Percentiles rank a stretch among this genome's conserved stretches.
These are phyloP conservation scores for Leptobrachium ailaonicum DNA, from an alignment of 2,113 vertebrate species.

Conservation along the genomic window DNA sequence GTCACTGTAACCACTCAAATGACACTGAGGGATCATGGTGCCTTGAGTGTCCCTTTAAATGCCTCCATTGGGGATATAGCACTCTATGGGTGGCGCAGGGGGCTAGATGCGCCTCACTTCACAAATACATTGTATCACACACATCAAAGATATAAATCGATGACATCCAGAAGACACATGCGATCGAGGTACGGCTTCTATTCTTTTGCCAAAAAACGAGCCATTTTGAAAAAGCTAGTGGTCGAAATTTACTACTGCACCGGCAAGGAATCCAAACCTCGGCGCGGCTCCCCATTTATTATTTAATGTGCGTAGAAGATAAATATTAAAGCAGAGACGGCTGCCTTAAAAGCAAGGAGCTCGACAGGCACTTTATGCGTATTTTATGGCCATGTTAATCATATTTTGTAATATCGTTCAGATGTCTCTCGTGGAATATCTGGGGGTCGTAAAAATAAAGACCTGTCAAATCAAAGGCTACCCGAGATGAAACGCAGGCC, in stretches of 20 bases:
- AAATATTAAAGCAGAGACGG: neutral
- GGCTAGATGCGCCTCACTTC: too few species aligned
- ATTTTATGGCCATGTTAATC: slow-evolving; percentile 31
- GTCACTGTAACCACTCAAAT: too few species aligned
- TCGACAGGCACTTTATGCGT: slow-evolving; percentile 12
- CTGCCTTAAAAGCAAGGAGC: neutral
- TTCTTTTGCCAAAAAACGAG: neutral
- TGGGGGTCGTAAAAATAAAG: slow-evolving; percentile 35
- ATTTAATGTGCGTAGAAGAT: neutral
- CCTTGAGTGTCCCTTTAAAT: too few species aligned
- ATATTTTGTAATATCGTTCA: slow-evolving; percentile 13
- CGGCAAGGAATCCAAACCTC: neutral
- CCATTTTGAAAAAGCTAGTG: neutral
- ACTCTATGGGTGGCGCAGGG: too few species aligned
- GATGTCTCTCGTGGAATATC: slow-evolving; percentile 20
- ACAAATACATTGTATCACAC: too few species aligned
- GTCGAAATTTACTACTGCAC: neutral
- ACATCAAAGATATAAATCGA: too few species aligned
- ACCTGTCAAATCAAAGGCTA: slow-evolving; percentile 30
- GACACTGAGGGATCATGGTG: too few species aligned
- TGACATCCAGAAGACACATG: too few species aligned
- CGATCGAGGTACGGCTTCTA: too few species aligned
- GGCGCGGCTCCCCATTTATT: neutral
- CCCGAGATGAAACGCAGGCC: slow-evolving; percentile 2
- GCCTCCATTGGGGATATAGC: too few species aligned